Percentiles rank a stretch among this genome's conserved stretches.
phyloP scores from a whole-genome alignment of 1,140 invertebrate genomes.

The Arion vulgaris region DNA sequence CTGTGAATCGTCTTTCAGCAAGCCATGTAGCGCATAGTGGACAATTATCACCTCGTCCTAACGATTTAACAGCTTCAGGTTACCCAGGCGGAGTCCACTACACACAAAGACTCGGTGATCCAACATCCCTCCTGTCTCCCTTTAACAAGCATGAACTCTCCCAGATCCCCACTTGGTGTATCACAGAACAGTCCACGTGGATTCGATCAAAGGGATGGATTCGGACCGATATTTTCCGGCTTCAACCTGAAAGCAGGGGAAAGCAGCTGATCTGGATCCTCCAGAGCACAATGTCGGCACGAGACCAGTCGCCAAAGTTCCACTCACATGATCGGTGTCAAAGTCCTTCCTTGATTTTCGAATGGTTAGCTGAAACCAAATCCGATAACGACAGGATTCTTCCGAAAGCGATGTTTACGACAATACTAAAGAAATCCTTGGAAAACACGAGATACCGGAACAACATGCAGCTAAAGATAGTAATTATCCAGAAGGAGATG shows the following conservation, averaged over 20 bases:
- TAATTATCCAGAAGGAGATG: constrained; percentile 32
- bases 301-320: constrained; percentile 62
- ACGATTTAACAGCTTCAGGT: not conserved
- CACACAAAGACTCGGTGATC: constrained; percentile 1
- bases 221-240: constrained; percentile 49
- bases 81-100: not conserved
- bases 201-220: constrained; percentile 9
- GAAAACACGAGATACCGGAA: constrained; percentile 39
- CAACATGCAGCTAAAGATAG: not conserved
- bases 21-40: not conserved
- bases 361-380: constrained; percentile 42
- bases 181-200: constrained; percentile 27
- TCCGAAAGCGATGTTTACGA: constrained; percentile 26
- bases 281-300: constrained; percentile 36
- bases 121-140: not conserved
- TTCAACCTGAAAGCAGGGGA: constrained; percentile 55
- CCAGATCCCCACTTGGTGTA: not conserved
- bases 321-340: constrained; percentile 49
- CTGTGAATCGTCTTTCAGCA: not conserved
- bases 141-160: not conserved
- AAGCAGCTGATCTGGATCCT: not conserved
- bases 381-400: constrained; percentile 6
- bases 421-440: constrained; percentile 39
- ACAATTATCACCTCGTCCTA: constrained; percentile 3
- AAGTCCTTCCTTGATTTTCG: constrained; percentile 40